Evolutionary conservation across 2,113 vertebrate species (phyloP), one percentile per base, ranked within the genome.

Genomic region (Gymnogyps californianus): DNA sequence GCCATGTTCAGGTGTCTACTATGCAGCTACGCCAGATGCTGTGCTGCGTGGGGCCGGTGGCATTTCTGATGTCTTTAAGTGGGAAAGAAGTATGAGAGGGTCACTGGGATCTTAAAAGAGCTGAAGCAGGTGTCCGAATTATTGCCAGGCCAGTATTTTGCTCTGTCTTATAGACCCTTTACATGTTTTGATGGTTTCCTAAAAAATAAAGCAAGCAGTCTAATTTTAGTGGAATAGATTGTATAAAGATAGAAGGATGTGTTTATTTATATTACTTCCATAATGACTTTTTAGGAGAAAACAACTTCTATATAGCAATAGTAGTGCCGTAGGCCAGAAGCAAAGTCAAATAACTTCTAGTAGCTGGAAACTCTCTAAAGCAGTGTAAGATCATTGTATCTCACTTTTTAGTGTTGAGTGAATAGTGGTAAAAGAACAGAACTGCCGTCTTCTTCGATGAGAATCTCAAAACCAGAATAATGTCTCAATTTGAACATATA

Each of bases 181-280:
- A 4, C 57, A 32, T 32, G 31, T 75, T 89, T 59, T 52, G 38
- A 17, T 67, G 9, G 3, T 83, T 88, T 83, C 67, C 47, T 87
- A 6, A 75, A 62, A 81, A 67, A 69, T 14, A 89, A 54, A 81
- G 11, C 0, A 0, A 86, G 26, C 42, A 74, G 52, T 83, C 71
- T 61, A 16, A 52, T 87, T 96, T 89, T 65, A 79, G 57, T 42
- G 20, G 54, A 76, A 29, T 46, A 46, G 31, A 21, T 54, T 55
- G 13, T 42, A 32, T 72, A 72, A 89, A 85, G 42, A 91, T 29
- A 86, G 71, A 66, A 89, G 13, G 3, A 5, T 25, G 7, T 55
- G 34, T 80, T 93, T 86, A 40, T 94, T 94, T 74, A 25, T 83
- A 31, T 80, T 80, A 46, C 19, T 77, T 94, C 57, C 55, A 34